Evolutionary conservation across 2,797 vertebrate genomes (phyloP).

Genomic region (Hypotaenidia philippensis): DNA sequence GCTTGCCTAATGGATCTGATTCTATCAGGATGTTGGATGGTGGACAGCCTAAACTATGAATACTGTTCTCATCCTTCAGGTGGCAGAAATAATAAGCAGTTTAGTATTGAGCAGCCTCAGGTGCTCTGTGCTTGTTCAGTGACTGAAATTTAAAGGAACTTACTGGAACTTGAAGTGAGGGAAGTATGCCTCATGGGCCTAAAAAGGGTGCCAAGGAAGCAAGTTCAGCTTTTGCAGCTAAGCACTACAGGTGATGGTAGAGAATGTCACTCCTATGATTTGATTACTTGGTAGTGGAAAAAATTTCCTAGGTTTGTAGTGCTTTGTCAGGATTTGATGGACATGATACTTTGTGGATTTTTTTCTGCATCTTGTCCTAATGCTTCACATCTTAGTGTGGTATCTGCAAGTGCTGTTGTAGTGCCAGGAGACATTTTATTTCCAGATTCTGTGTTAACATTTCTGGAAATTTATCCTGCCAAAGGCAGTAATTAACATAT

Average conservation of each 20-base stretch:
- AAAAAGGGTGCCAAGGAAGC: neutral
- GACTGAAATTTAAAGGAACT: neutral
- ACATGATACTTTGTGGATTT: neutral
- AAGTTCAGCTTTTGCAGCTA: neutral
- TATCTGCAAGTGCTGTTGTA: neutral
- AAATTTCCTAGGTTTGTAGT: neutral
- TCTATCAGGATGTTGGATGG: neutral
- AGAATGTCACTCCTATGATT: neutral
- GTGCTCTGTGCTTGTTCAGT: neutral
- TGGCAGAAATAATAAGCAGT: neutral
- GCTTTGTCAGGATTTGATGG: neutral
- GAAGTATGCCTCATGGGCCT: neutral
- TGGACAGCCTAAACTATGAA: neutral
- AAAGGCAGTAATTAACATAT: constrained; percentile 24
- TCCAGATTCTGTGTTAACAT: neutral
- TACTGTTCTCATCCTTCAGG: neutral
- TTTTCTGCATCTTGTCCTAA: neutral
- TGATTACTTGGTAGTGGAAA: neutral
- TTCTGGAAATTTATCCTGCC: constrained; percentile 19
- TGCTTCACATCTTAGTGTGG: neutral
- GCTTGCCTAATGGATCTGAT: neutral
- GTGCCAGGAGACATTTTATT: neutral
- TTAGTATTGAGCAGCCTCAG: neutral
- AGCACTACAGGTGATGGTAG: neutral
- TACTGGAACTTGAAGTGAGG: neutral